Evolutionary conservation across 2,888 invertebrate genomes (phyloP).

Genomic region (Cryptocheilus praepositus): DNA sequence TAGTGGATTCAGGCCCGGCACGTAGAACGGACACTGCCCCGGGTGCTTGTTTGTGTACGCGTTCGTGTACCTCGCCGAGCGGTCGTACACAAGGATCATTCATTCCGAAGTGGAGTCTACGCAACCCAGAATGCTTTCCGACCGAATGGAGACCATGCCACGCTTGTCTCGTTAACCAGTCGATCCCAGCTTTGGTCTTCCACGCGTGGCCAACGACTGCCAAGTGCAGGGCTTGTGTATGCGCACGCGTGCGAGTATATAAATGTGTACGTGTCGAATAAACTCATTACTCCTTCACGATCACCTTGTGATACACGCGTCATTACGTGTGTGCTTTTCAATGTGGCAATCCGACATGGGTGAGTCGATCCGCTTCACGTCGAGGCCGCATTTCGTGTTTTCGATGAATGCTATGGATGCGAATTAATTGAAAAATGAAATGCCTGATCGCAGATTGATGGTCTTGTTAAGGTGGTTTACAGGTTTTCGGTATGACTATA

Average conservation of each 20-base stretch:
- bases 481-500: too few relatives aligned
- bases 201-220: neutral
- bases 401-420: too few relatives aligned
- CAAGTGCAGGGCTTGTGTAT: neutral
- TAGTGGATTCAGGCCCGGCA: conserved; percentile 36
- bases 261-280: neutral
- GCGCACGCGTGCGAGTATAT: neutral
- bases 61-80: conserved; percentile 38
- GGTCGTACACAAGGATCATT: conserved; percentile 48
- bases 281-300: too few relatives aligned
- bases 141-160: conserved; percentile 29
- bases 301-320: too few relatives aligned
- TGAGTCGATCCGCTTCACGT: too few relatives aligned
- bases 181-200: neutral
- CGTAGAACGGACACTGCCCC: conserved; percentile 9
- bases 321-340: too few relatives aligned
- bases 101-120: conserved; percentile 31
- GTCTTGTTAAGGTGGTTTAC: too few relatives aligned
- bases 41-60: conserved; percentile 41
- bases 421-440: too few relatives aligned
- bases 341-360: too few relatives aligned
- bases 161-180: conserved; percentile 25
- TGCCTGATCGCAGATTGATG: too few relatives aligned
- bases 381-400: too few relatives aligned
- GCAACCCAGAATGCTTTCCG: conserved; percentile 36